A percentile compares a stretch with the other conserved stretches of the same genome.
Evolutionary conservation across 2,797 vertebrate genomes (phyloP).

Genomic region (Caiman crocodilus): DNA sequence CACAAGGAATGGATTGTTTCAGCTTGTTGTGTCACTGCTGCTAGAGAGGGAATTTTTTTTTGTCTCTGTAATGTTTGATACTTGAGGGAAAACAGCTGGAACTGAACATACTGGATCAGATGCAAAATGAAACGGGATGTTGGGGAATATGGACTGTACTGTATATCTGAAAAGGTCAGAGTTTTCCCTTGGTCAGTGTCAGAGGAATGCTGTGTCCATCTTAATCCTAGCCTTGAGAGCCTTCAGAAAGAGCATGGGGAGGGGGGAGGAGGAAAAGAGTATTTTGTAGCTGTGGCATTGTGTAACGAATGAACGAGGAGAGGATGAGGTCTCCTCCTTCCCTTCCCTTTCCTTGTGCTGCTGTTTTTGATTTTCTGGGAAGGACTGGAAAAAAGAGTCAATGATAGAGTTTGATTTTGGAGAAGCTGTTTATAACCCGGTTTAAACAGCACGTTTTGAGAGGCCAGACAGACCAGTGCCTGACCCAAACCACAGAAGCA

Average conservation of each 20-base stretch:
- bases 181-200: slow-evolving; percentile 81
- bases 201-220: slow-evolving; percentile 78
- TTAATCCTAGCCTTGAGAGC: slow-evolving; percentile 61
- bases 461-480: slow-evolving; percentile 79
- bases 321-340: slow-evolving; percentile 67
- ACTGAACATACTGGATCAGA: slow-evolving; percentile 79
- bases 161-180: slow-evolving; percentile 83
- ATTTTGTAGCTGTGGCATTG: slow-evolving; percentile 67
- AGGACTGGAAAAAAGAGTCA: slow-evolving; percentile 65
- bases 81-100: slow-evolving; percentile 90
- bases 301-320: not conserved
- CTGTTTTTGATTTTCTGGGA: slow-evolving; percentile 81
- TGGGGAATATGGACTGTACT: slow-evolving; percentile 82
- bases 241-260: slow-evolving; percentile 61
- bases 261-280: slow-evolving; percentile 58
- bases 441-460: slow-evolving; percentile 73
- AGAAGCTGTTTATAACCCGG: slow-evolving; percentile 76
- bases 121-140: slow-evolving; percentile 78
- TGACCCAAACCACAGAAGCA: slow-evolving; percentile 76
- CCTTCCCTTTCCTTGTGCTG: slow-evolving; percentile 72
- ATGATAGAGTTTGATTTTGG: slow-evolving; percentile 76
- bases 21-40: slow-evolving; percentile 83
- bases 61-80: slow-evolving; percentile 83
- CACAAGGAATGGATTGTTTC: slow-evolving; percentile 86
- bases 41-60: slow-evolving; percentile 78